These are phyloP conservation scores for Blomia tropicalis DNA, from an alignment of 2,888 invertebrate species.

Conservation along the genomic window DNA sequence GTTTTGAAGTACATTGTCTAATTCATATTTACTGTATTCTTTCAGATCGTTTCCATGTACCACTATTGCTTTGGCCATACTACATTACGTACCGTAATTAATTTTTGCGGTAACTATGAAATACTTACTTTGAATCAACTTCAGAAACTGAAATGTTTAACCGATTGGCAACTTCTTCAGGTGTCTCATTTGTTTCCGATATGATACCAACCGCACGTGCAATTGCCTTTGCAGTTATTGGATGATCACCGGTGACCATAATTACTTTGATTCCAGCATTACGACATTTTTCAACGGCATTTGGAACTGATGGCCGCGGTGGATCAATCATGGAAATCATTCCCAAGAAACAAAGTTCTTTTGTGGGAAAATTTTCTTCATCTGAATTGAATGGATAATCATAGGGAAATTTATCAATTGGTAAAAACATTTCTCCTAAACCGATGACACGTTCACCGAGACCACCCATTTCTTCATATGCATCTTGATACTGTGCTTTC, in stretches of 20 bases:
- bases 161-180: conserved; percentile 9
- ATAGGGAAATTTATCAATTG: conserved; percentile 22
- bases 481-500: conserved; percentile 45
- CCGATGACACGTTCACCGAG: conserved; percentile 61
- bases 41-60: background rate
- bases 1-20: background rate
- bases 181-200: conserved; percentile 32
- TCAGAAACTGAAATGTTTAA: background rate
- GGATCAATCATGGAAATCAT: conserved; percentile 36
- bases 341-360: conserved; percentile 34
- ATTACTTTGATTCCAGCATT: conserved; percentile 37
- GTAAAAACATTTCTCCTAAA: conserved; percentile 25
- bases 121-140: conserved; percentile 1
- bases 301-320: conserved; percentile 35
- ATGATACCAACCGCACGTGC: conserved; percentile 40
- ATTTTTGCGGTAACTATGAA: background rate
- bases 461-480: conserved; percentile 60
- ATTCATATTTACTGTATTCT: background rate
- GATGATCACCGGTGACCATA: conserved; percentile 36
- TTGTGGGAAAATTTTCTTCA: conserved; percentile 34
- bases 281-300: conserved; percentile 35
- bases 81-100: background rate
- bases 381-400: conserved; percentile 28
- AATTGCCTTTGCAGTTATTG: conserved; percentile 32
- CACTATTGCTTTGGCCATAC: conserved; percentile 8